These are phyloP conservation scores for Propithecus coquereli DNA, from an alignment of 2,113 vertebrate genomes.

Conservation along the genomic window DNA sequence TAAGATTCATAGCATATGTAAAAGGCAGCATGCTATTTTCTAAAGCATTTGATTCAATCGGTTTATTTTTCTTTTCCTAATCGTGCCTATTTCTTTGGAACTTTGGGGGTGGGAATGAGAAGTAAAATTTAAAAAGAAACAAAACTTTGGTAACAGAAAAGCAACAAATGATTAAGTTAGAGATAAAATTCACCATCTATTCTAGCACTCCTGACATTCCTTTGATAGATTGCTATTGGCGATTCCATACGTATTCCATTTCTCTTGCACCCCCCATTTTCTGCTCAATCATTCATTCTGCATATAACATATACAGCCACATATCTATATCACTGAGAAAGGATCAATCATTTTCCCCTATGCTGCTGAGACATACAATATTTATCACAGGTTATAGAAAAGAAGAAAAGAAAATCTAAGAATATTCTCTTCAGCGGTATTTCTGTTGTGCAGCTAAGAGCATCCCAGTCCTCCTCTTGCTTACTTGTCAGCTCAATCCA, in stretches of 20 bases:
- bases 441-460: constrained; percentile 68
- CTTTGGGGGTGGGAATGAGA: background rate
- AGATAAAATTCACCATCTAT: constrained; percentile 44
- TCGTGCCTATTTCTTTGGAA: background rate
- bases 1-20: background rate
- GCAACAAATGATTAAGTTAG: constrained; percentile 34
- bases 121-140: constrained; percentile 31
- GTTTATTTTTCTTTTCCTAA: background rate
- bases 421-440: constrained; percentile 82
- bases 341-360: constrained; percentile 83
- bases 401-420: constrained; percentile 84
- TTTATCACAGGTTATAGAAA: constrained; percentile 87
- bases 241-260: constrained; percentile 69
- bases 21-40: background rate
- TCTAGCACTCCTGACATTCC: constrained; percentile 63
- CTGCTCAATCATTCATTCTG: constrained; percentile 64
- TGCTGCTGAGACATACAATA: constrained; percentile 85
- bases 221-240: constrained; percentile 80
- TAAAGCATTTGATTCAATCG: constrained; percentile 26
- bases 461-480: constrained; percentile 69
- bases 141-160: constrained; percentile 41
- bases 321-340: constrained; percentile 82
- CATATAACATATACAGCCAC: constrained; percentile 67
- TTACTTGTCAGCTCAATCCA: constrained; percentile 64
- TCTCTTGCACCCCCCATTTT: background rate